phyloP scores from a whole-genome alignment of 2,113 vertebrate genomes.

The Mobula birostris region DNA sequence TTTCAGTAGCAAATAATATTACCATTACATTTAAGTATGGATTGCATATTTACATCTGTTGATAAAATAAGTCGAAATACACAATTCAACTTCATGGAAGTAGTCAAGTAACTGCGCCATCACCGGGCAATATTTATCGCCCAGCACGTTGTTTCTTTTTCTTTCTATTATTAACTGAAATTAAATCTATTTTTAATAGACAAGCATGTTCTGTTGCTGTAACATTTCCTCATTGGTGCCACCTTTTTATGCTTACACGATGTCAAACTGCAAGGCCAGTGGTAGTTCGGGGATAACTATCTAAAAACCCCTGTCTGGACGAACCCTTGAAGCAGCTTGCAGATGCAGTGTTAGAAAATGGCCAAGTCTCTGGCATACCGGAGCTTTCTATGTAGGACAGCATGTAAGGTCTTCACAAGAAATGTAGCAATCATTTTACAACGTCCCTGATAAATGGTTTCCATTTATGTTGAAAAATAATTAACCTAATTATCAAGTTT shows the following conservation, averaged over 20 bases:
- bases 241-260: not conserved
- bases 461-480: constrained; percentile 12
- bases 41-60: not conserved
- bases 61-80: not conserved
- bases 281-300: not conserved
- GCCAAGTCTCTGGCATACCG: not conserved
- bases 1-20: not conserved
- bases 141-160: not conserved
- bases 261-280: not conserved
- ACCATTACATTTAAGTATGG: not conserved
- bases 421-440: not conserved
- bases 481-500: not conserved
- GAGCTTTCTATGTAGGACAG: not conserved
- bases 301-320: not conserved
- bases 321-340: not conserved
- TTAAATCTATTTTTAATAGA: not conserved
- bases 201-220: not conserved
- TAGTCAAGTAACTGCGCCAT: not conserved
- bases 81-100: not conserved
- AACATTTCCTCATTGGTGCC: not conserved
- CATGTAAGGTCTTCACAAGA: not conserved
- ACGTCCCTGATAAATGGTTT: not conserved
- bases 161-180: not conserved
- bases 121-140: not conserved
- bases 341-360: not conserved